Base-by-base conservation (phyloP, 2,888 invertebrate genomes). In the Andrena haemorrhoa region DNA sequence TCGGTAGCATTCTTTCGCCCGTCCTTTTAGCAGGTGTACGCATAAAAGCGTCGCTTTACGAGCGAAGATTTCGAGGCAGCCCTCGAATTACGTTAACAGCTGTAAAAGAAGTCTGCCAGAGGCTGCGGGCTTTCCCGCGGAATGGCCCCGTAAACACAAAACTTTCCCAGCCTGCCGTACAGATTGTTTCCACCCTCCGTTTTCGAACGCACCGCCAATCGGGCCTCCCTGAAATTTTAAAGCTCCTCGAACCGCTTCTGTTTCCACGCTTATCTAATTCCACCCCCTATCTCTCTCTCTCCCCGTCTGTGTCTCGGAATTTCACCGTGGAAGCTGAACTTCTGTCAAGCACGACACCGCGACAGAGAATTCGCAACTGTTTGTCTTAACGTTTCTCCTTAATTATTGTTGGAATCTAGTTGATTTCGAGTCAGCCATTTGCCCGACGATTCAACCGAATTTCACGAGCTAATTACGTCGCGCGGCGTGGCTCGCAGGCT, bases 381-480 rank as follows among this genome's bases (percentile, higher is more conserved):
- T 41, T 65, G 31, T 23, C 60, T 35, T 61, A 61, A 66, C 41
- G 60, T 20, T 3, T 8, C 53, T 33, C 41, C 53, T 68, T 78
- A 75, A 78, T 75, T 64, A 53, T 23, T 41, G 66, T 20, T 23
- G 23, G 20, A 7, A 23, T 53, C 47, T 66, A 61, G 65, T 73
- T 65, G 73, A 77, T 77, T 51, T 8, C 16, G 29, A 6, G 23
- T 20, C n/a, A 31, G 12, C 20, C 56, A 26, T 20, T 33, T 58
- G 58, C 47, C 58, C 10, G 10, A 47, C 2, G n/a, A 31, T 63
- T 16, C 56, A 20, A 29, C 29, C 7, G 12, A 58, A 70, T 20
- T 58, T 16, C 23, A 20, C 8, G 16, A 6, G 2, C n/a, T 10
- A 20, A 12, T 58, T 31, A 12, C 66, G 33, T 58, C 6, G 4